Percentiles rank a stretch among this genome's conserved stretches.
Conservation (phyloP, 2,113 vertebrate genomes). For the Theristicus caerulescens region DNA sequence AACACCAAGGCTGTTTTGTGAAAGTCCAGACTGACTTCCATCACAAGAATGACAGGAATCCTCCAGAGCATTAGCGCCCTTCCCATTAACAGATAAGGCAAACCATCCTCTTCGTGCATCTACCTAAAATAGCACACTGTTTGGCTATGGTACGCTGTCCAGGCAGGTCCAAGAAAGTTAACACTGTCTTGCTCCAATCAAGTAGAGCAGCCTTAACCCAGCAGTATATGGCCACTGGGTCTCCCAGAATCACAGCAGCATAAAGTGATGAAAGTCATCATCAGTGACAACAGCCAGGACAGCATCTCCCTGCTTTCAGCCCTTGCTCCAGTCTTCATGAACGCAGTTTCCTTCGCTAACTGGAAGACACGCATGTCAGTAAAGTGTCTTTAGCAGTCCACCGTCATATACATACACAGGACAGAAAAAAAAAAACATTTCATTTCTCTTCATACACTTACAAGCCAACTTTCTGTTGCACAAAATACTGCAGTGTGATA, state of each 20-base stretch:
- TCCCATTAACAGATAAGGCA: not conserved
- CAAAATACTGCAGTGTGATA: not conserved
- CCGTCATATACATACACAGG: not conserved
- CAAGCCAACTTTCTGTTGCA: not conserved
- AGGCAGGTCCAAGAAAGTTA: not conserved
- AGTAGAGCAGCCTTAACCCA: not conserved
- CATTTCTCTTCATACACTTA: not conserved
- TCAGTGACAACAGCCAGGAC: rapidly evolving
- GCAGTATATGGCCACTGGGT: not conserved
- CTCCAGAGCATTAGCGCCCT: not conserved
- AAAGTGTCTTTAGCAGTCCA: not conserved
- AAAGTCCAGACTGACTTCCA: not conserved
- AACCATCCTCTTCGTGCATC: not conserved
- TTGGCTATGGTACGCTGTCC: not conserved
- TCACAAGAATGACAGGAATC: not conserved
- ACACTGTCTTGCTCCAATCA: not conserved
- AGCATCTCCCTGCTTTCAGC: not conserved
- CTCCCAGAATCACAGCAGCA: not conserved
- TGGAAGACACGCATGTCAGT: not conserved
- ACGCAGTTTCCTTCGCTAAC: not conserved
- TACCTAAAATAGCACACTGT: not conserved
- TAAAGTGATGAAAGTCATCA: not conserved
- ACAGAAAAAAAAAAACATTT: not conserved
- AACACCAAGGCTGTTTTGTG: not conserved
- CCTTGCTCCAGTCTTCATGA: not conserved